These are phyloP conservation scores for Microplitis deprimator DNA, from an alignment of 2,888 invertebrate species.

Conservation along the genomic window DNA sequence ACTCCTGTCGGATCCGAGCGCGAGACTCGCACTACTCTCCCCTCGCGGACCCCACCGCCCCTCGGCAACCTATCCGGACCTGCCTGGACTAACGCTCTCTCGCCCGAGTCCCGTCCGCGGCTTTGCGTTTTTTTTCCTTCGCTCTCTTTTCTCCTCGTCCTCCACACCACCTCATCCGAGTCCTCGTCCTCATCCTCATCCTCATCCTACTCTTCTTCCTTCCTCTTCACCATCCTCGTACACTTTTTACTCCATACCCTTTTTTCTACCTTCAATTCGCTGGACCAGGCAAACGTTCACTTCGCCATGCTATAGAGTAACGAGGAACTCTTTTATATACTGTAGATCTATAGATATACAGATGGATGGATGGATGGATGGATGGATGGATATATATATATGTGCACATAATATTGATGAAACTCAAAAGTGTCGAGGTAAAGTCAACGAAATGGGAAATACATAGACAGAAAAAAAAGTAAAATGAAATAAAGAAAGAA, in stretches of 20 bases:
- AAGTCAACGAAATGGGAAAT: constrained; percentile 2
- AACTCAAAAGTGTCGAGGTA: constrained; percentile 31
- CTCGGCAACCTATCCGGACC: constrained; percentile 41
- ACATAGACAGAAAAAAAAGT: not conserved
- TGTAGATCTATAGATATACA: not conserved
- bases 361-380: constrained; percentile 19
- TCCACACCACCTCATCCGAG: constrained; percentile 4
- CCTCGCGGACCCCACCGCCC: constrained; percentile 33
- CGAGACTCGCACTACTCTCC: constrained; percentile 42
- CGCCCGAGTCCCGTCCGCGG: constrained; percentile 38
- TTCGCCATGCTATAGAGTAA: constrained; percentile 23
- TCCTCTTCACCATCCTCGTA: constrained; percentile 9
- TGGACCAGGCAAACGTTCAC: constrained; percentile 37
- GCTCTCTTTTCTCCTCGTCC: constrained; percentile 41
- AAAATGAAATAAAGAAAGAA: not conserved
- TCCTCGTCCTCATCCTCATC: constrained; percentile 27
- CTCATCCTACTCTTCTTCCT: constrained; percentile 21
- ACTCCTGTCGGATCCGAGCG: constrained; percentile 38
- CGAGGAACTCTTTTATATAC: constrained; percentile 10
- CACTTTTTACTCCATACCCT: constrained; percentile 22
- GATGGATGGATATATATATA: not conserved
- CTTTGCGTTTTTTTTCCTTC: constrained; percentile 35
- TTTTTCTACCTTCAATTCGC: constrained; percentile 40
- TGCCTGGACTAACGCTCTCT: constrained; percentile 43
- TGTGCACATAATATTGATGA: constrained; percentile 20